Conservation (phyloP, 2,113 vertebrate genomes). For the Neodontobutis hainanensis region DNA sequence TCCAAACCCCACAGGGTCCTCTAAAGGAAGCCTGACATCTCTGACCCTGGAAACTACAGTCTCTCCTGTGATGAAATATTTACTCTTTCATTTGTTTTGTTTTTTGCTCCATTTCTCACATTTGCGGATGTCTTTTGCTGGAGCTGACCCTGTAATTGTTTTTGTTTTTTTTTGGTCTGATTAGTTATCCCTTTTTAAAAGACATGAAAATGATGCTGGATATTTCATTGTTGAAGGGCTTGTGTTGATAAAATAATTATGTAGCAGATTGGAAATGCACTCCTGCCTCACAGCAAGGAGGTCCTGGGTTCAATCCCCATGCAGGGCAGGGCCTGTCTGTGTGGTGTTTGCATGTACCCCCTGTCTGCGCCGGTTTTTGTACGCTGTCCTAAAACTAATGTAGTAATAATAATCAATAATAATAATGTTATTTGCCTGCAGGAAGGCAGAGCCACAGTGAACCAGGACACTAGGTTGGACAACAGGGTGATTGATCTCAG, state of each 20-base stretch:
- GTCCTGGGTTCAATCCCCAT: too few species aligned
- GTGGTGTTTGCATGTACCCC: too few species aligned
- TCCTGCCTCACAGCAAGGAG: too few species aligned
- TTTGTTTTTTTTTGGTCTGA: neutral
- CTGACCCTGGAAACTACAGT: slow-evolving; percentile 55
- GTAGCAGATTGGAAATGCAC: too few species aligned
- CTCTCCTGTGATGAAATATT: slow-evolving; percentile 64
- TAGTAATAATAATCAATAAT: neutral
- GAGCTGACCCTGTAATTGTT: slow-evolving; percentile 10
- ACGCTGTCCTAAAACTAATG: too few species aligned
- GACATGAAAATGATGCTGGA: neutral
- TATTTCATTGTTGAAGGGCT: slow-evolving; percentile 22
- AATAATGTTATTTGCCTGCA: slow-evolving; percentile 54
- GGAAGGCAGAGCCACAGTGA: slow-evolving; percentile 98
- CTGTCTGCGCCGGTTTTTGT: too few species aligned
- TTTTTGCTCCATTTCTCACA: slow-evolving; percentile 2
- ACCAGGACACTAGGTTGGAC: slow-evolving; percentile 98
- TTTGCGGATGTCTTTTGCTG: slow-evolving; percentile 42
- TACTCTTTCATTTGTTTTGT: slow-evolving; percentile 47
- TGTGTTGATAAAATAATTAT: slow-evolving; percentile 12
- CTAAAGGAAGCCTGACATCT: slow-evolving; percentile 59
- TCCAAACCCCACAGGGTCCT: slow-evolving; percentile 45
- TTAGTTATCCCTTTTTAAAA: neutral
- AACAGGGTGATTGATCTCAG: slow-evolving; percentile 98
- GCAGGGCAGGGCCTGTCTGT: too few species aligned